A percentile compares a stretch with the other conserved stretches of the same genome.
Evolutionary conservation across 2,888 invertebrate species (phyloP).

Genomic region (Odontothrips loti): DNA sequence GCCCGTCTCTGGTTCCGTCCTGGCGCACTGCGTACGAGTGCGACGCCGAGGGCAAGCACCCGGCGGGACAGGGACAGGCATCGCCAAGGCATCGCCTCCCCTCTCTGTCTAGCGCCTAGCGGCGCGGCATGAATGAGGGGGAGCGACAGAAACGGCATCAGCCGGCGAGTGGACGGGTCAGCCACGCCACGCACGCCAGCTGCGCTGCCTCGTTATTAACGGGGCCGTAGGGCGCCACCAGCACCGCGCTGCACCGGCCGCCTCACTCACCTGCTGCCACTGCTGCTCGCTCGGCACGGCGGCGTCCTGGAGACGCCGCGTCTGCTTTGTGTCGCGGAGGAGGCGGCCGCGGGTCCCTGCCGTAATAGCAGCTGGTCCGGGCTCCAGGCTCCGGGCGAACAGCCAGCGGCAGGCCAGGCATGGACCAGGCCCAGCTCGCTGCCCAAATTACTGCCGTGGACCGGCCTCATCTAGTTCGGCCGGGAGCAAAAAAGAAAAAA

Average conservation of each 20-base stretch:
- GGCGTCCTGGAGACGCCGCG: too few relatives aligned
- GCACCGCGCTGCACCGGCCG: not conserved
- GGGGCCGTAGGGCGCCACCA: not conserved
- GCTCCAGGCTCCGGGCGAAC: not conserved
- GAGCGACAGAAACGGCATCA: not conserved
- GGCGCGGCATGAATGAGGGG: not conserved
- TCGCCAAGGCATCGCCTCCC: not conserved
- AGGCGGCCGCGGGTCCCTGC: too few relatives aligned
- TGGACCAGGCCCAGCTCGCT: not conserved
- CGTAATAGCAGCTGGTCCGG: not conserved
- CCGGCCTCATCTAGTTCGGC: not conserved
- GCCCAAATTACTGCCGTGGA: slow-evolving; percentile 1
- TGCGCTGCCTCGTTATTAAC: not conserved
- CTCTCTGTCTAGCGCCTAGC: not conserved
- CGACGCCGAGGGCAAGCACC: too few relatives aligned
- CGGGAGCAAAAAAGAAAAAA: not conserved
- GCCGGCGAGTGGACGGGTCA: not conserved
- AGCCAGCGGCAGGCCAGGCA: not conserved
- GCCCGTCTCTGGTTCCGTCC: not conserved
- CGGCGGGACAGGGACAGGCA: too few relatives aligned
- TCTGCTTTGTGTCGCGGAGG: too few relatives aligned
- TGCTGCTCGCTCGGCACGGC: not conserved
- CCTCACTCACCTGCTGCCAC: not conserved
- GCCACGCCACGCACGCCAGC: not conserved
- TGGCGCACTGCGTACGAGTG: too few relatives aligned